Base-by-base conservation (phyloP, 2,797 vertebrate species). In the Spea hammondii region DNA sequence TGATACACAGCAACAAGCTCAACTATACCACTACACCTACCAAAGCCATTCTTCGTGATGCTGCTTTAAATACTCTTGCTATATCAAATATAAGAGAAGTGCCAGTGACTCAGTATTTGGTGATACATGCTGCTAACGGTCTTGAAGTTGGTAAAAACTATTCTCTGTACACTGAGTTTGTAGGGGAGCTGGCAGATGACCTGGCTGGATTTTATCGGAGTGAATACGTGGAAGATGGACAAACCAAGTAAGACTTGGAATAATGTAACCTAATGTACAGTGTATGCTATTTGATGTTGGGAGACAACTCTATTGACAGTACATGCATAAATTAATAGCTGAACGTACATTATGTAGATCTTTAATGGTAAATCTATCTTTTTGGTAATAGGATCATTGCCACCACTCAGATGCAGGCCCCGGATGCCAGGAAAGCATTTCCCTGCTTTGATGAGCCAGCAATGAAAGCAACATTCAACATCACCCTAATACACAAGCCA, bases 371-470 rank as follows among this genome's bases (percentile, higher is more conserved):
- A 54, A 49, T 8, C 0, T 78, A 8, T 65, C 44, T 3, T 0
- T 5, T 76, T 60, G 13, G 45, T 62, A 4, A 11, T 89, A 98
- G 97, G 84, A 88, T 98, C 80, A 82, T 97, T 48, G 97, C 97
- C 81, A 97, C 96, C 0, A 96, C 97, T 0, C 97, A 99, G 86
- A 98, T 99, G 97, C 92, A 98, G 85, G 90, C 97, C 0, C 84
- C 96, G 0, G 92, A 93, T 0, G 97, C 97, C 17, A 92, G 97
- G 85, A 95, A 98, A 84, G 87, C 94, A 5, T 99, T 98, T 84
- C 97, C 97, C 0, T 99, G 97, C 89, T 99, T 99, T 0, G 97
- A 99, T 0, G 97, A 99, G 84, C 97, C 97, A 0, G 94, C 93
- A 76, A 94, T 98, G 96, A 99, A 99, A 88, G 96, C 97, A 17